phyloP scores from a whole-genome alignment of 2,797 vertebrate species.

The Micropoecilia bifurca region DNA sequence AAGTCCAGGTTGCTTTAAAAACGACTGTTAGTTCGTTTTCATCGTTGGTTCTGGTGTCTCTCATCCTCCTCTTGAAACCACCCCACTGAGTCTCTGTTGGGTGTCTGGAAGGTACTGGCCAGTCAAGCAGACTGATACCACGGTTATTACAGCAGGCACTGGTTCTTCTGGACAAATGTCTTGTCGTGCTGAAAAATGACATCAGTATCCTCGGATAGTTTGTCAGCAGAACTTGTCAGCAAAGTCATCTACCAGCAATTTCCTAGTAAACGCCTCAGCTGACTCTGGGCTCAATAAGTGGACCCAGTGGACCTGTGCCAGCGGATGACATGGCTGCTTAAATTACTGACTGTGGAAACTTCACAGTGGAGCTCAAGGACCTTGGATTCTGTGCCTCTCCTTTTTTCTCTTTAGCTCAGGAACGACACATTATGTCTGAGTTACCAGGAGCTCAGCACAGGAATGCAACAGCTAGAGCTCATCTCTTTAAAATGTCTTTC shows the following conservation, averaged over 20 bases:
- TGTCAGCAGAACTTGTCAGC: not conserved
- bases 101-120: not conserved
- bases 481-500: not conserved
- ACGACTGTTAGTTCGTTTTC: not conserved
- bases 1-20: not conserved
- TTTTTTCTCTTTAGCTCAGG: not conserved
- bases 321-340: not conserved
- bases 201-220: not conserved
- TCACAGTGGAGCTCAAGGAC: not conserved
- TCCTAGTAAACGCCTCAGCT: not conserved
- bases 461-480: not conserved
- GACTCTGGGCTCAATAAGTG: not conserved
- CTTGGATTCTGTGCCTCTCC: not conserved
- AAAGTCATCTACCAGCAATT: not conserved
- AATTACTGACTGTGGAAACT: not conserved
- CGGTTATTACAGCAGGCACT: not conserved
- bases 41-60: not conserved
- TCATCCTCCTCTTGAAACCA: not conserved
- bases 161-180: not conserved
- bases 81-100: not conserved
- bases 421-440: not conserved
- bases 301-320: not conserved
- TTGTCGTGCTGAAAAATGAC: not conserved
- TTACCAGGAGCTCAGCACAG: not conserved
- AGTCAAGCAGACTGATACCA: not conserved